phyloP scores from a whole-genome alignment of 2,797 vertebrate species.

The Leuciscus waleckii region DNA sequence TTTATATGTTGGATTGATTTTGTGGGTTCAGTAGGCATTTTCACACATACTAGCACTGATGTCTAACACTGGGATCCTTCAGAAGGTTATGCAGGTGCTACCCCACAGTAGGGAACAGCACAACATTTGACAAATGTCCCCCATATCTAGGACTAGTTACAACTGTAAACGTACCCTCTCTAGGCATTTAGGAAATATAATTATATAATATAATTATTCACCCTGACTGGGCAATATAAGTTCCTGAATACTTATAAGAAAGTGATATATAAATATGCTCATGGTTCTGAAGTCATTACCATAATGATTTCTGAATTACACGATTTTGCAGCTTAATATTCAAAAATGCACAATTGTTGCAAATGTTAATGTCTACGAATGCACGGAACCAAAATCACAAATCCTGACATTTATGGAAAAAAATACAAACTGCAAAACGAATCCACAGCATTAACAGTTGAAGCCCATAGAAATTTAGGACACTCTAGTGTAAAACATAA shows the following conservation, averaged over 20 bases:
- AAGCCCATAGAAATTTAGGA: not conserved
- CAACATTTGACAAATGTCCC: not conserved
- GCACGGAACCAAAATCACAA: not conserved
- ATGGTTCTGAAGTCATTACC: not conserved
- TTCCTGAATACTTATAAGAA: not conserved
- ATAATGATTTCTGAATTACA: not conserved
- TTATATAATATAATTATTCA: not conserved
- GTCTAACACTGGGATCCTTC: not conserved
- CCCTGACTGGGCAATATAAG: not conserved
- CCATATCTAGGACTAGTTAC: not conserved
- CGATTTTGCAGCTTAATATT: not conserved
- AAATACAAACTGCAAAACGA: not conserved
- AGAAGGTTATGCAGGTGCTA: not conserved
- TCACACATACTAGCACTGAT: not conserved
- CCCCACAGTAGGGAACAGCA: not conserved
- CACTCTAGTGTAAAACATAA: not conserved
- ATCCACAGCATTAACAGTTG: not conserved
- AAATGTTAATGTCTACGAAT: not conserved
- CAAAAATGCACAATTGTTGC: not conserved
- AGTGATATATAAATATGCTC: not conserved
- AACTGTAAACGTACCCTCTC: not conserved
- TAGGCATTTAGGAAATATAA: not conserved
- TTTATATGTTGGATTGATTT: conserved; percentile 31
- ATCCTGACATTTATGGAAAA: not conserved
- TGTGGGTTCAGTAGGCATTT: not conserved